phyloP scores from a whole-genome alignment of 2,797 vertebrate genomes.

The Epinephelus awoara region DNA sequence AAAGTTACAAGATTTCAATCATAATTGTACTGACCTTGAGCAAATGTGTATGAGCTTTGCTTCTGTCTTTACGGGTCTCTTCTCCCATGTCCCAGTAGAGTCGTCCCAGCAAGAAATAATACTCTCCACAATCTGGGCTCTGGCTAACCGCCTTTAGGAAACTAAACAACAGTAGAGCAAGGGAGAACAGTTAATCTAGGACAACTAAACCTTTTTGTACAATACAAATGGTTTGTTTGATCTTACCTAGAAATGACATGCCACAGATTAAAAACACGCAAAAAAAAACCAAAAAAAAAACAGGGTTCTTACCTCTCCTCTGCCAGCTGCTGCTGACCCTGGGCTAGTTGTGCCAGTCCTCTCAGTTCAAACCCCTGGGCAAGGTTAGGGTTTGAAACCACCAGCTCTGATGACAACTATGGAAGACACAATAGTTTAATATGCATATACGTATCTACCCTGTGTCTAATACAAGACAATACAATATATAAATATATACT shows the following conservation, averaged over 20 bases:
- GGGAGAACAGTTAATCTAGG: neutral
- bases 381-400: conserved; percentile 85
- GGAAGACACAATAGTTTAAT: conserved; percentile 3
- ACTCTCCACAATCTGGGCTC: conserved; percentile 87
- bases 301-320: conserved; percentile 87
- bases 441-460: neutral
- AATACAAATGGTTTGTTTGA: neutral
- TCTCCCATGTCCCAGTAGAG: conserved; percentile 96
- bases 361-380: conserved; percentile 86
- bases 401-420: conserved; percentile 90
- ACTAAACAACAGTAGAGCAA: conserved; percentile 76
- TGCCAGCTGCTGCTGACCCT: conserved; percentile 87
- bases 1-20: neutral
- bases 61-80: conserved; percentile 91
- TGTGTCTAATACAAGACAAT: neutral
- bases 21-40: conserved; percentile 88
- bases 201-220: neutral
- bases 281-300: conserved; percentile 58
- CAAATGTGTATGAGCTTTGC: conserved; percentile 92
- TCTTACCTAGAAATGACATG: neutral
- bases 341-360: conserved; percentile 85
- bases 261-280: neutral
- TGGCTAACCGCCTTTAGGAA: conserved; percentile 89
- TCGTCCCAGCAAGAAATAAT: conserved; percentile 90
- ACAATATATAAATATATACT: too few relatives aligned